Conservation (phyloP, 2,113 vertebrate species). For the Onychorhynchus coronatus region DNA sequence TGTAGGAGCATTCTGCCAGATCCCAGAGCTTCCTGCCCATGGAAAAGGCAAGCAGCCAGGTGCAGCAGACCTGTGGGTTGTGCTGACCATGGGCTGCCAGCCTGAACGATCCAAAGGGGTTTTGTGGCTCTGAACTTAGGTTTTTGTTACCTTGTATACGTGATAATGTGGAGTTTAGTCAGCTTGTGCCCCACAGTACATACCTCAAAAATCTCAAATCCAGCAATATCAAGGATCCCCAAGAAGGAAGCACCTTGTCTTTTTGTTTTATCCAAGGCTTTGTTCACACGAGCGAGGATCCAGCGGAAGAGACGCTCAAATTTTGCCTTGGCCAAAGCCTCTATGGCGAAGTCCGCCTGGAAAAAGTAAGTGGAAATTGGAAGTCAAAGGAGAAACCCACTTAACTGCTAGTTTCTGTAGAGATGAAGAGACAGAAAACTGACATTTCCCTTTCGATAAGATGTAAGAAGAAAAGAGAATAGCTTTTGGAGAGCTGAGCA, state of each 20-base stretch:
- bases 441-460: not conserved
- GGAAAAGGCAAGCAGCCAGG: not conserved
- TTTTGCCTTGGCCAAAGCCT: conserved; percentile 93
- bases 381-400: not conserved
- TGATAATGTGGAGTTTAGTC: not conserved
- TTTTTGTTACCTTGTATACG: not conserved
- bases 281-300: conserved; percentile 91
- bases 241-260: conserved; percentile 90
- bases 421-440: not conserved
- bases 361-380: not conserved
- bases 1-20: not conserved
- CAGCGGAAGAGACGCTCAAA: conserved; percentile 93
- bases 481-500: not conserved
- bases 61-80: accelerated
- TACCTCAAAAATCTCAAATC: conserved; percentile 98
- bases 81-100: not conserved
- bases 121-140: not conserved
- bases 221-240: conserved; percentile 96
- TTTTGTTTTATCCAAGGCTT: conserved; percentile 95
- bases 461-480: not conserved
- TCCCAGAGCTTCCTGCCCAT: not conserved
- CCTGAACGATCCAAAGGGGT: not conserved
- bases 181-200: not conserved
- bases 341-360: conserved; percentile 90
- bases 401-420: not conserved